Evolutionary conservation across 92 coral and sea anemone genomes (phyloP).

Genomic region (Pocillopora meandrina): DNA sequence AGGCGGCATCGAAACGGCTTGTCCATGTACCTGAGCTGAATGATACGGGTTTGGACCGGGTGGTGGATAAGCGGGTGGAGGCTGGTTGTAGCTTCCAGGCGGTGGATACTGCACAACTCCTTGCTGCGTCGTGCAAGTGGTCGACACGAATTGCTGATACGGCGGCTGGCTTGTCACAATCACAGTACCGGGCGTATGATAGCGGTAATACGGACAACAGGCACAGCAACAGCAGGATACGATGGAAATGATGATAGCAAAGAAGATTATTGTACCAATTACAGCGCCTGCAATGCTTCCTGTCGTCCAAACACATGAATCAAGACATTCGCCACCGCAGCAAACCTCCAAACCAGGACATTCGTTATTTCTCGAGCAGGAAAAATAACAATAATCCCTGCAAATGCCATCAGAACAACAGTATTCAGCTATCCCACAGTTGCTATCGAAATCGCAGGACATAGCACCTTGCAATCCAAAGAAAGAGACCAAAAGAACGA

Average conservation of each 20-base stretch:
- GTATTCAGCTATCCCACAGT: neutral
- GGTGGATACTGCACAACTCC: neutral
- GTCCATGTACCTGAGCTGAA: slow-evolving; percentile 7
- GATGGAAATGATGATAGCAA: slow-evolving; percentile 15
- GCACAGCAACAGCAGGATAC: slow-evolving; percentile 31
- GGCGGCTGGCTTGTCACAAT: slow-evolving; percentile 2
- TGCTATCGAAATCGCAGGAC: neutral
- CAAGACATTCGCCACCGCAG: neutral
- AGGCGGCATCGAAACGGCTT: neutral
- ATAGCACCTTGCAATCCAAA: neutral
- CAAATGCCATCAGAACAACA: slow-evolving; percentile 14
- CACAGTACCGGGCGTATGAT: slow-evolving; percentile 20
- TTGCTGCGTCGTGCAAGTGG: neutral
- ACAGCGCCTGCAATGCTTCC: slow-evolving; percentile 1
- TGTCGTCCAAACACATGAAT: neutral
- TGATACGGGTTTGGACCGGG: neutral
- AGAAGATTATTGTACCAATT: slow-evolving; percentile 4
- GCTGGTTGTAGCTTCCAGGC: slow-evolving; percentile 1
- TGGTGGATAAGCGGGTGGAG: neutral
- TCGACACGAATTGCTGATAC: neutral
- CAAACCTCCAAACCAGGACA: neutral
- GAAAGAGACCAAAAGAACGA: neutral
- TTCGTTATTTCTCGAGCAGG: neutral
- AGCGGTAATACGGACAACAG: slow-evolving; percentile 36
- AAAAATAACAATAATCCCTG: neutral